These are phyloP conservation scores for Latrodectus elegans DNA, from an alignment of 2,888 invertebrate genomes.

Conservation along the genomic window DNA sequence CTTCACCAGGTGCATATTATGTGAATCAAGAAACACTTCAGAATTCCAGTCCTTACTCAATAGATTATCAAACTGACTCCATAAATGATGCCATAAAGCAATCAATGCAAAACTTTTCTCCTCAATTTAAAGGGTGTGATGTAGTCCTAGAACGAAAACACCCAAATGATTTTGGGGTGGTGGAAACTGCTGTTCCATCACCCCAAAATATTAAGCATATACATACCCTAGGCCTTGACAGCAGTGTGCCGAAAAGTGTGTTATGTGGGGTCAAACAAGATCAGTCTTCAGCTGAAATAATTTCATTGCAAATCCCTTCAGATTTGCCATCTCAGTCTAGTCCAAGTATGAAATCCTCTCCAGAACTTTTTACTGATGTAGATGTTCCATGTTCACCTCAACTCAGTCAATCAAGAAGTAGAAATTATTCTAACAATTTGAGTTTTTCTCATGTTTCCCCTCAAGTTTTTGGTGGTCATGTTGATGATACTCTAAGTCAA, in stretches of 20 bases:
- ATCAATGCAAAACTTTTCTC: not conserved
- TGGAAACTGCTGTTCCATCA: constrained; percentile 5
- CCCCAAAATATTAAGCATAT: not conserved
- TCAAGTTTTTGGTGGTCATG: too few species aligned
- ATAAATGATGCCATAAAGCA: not conserved
- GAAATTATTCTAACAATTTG: too few species aligned
- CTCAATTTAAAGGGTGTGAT: not conserved
- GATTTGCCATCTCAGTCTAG: not conserved
- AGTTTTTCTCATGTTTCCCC: too few species aligned
- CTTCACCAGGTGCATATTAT: not conserved
- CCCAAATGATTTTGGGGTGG: constrained; percentile 5
- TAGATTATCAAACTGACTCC: not conserved
- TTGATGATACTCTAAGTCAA: too few species aligned
- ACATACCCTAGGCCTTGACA: constrained; percentile 3
- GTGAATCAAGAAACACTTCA: not conserved
- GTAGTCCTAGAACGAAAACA: not conserved
- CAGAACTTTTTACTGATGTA: not conserved
- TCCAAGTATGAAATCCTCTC: not conserved
- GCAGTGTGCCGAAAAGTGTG: constrained; percentile 5
- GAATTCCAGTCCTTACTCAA: not conserved
- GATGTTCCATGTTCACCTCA: not conserved
- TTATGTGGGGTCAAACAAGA: not conserved
- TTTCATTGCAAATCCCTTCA: not conserved
- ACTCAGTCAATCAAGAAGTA: too few species aligned
- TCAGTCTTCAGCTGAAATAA: not conserved